Evolutionary conservation across 2,113 vertebrate species (phyloP).

Genomic region (Pseudolaguvia tuberculata): DNA sequence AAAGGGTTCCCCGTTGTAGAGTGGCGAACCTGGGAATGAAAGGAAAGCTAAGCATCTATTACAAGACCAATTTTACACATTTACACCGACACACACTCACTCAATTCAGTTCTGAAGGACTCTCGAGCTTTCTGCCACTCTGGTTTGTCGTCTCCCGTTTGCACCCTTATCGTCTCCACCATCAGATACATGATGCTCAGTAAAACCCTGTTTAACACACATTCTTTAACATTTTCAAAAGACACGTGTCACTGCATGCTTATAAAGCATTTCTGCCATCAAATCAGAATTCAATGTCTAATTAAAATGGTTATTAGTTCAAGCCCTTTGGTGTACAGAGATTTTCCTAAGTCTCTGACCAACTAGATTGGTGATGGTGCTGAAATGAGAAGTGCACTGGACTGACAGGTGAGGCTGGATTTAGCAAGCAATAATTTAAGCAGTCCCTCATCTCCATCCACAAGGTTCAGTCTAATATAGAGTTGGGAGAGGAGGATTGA

Average conservation of each 20-base stretch:
- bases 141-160: slow-evolving; percentile 71
- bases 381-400: neutral
- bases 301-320: slow-evolving; percentile 33
- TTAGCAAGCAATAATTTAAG: slow-evolving; percentile 16
- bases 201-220: slow-evolving; percentile 73
- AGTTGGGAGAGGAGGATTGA: slow-evolving; percentile 13
- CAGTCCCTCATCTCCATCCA: slow-evolving; percentile 4
- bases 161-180: slow-evolving; percentile 86
- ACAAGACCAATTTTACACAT: slow-evolving; percentile 25
- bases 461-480: slow-evolving; percentile 4
- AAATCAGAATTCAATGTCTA: slow-evolving; percentile 38
- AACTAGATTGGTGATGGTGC: neutral
- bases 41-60: slow-evolving; percentile 19
- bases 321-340: neutral
- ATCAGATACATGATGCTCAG: slow-evolving; percentile 95
- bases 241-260: neutral
- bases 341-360: neutral
- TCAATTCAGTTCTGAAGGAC: slow-evolving; percentile 83
- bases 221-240: neutral
- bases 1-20: slow-evolving; percentile 85
- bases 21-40: slow-evolving; percentile 73
- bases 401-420: slow-evolving; percentile 10
- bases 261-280: slow-evolving; percentile 9
- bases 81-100: slow-evolving; percentile 65
- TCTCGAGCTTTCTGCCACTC: slow-evolving; percentile 80